Base-by-base conservation (phyloP, 2,797 vertebrate species). In the Megaceryle alcyon region DNA sequence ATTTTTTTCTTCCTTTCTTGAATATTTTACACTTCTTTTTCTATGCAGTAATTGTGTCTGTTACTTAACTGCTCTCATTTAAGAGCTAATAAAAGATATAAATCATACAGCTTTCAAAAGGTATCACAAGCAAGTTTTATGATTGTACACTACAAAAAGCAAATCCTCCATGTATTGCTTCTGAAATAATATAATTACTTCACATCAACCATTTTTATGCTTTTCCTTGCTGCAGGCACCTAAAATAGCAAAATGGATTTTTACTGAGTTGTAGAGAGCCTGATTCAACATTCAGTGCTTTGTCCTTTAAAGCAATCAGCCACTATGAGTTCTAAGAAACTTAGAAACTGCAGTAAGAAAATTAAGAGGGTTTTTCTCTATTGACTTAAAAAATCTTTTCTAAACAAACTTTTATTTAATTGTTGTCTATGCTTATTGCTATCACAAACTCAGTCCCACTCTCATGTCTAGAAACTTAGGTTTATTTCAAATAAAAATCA, bases 51-150 rank as follows among this genome's bases (percentile, higher is more conserved):
- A 69, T 72, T 86, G 43, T 53, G 51, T 44, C 87, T 94, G 63
- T 70, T 94, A 89, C 63, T 95, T 96, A 96, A 96, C 84, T 96
- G 63, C 46, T 81, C 66, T 88, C 92, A 94, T 90, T 95, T 94
- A 92, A 86, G 56, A 90, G 33, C 60, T 94, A 94, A 94, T 96
- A 94, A 90, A 93, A 94, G 6, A 68, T 48, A 83, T 78, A 95
- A 91, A 91, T 94, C 66, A 73, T 39, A 57, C 14, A 51, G 54
- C 48, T 93, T 90, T 94, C 44, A 10, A 86, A 91, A 84, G 63
- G 53, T 37, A 64, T 14, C 70, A 49, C 60, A 69, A 82, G 21
- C 25, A 88, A 86, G 28, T 77, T 96, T 94, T 94, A 94, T 64
- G 80, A 88, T 64, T 2, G 14, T 3, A 54, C 59, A 68, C 41